phyloP scores from a whole-genome alignment of 2,113 vertebrate species.

The Xenopus tropicalis region UCB_Xtro_10.0 CM004451.2:16632001-16632500 shows the following conservation, averaged over 20 bases:
- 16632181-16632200: too few species aligned
- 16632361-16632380: neutral
- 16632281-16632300: constrained; percentile 23
- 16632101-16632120: too few species aligned
- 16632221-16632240: constrained; percentile 18
- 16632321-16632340: neutral
- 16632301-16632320: constrained; percentile 18
- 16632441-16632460: neutral
- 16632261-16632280: constrained; percentile 4
- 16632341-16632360: constrained; percentile 9
- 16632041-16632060: too few species aligned
- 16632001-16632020: too few species aligned
- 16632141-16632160: too few species aligned
- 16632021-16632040: too few species aligned
- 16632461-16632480: too few species aligned
- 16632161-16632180: too few species aligned
- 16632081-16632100: too few species aligned
- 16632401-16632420: constrained; percentile 33
- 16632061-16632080: too few species aligned
- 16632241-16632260: constrained; percentile 20
- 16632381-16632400: constrained; percentile 43
- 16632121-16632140: too few species aligned
- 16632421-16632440: constrained; percentile 28
- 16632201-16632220: neutral
- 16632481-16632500: neutral